These are phyloP conservation scores for Pan paniscus DNA, from an alignment of 2,113 vertebrate genomes.

Conservation along the genomic window DNA sequence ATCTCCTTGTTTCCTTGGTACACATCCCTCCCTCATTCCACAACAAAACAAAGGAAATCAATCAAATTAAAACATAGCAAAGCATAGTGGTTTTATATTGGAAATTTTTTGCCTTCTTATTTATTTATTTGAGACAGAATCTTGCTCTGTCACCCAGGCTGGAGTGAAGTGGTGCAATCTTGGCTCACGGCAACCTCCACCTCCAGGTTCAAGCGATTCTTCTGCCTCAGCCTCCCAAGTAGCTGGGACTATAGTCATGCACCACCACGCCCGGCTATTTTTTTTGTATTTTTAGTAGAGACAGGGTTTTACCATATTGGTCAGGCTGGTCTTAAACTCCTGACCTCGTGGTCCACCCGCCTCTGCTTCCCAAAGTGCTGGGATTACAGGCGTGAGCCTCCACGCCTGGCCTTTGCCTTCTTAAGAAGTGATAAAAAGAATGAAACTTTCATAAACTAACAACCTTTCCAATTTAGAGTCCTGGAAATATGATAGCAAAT, in stretches of 20 bases:
- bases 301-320: neutral
- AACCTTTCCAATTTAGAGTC: neutral
- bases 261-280: neutral
- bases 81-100: neutral
- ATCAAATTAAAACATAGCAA: neutral
- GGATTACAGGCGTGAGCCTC: neutral
- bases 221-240: neutral
- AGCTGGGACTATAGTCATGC: neutral
- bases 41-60: neutral
- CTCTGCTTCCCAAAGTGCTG: neutral
- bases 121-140: neutral
- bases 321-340: neutral
- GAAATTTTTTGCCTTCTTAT: neutral
- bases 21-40: neutral
- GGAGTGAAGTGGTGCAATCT: neutral
- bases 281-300: neutral
- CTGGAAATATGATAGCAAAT: neutral
- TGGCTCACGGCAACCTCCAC: neutral
- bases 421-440: neutral
- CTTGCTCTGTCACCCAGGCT: neutral
- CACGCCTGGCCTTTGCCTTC: neutral
- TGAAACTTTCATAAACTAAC: neutral
- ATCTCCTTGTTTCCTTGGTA: neutral
- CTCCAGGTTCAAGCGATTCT: neutral
- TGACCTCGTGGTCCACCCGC: neutral